A percentile compares a stretch with the other conserved stretches of the same genome.
Conservation (phyloP, 35 echinoderm and acorn worm genomes). For the Apostichopus californicus region DNA sequence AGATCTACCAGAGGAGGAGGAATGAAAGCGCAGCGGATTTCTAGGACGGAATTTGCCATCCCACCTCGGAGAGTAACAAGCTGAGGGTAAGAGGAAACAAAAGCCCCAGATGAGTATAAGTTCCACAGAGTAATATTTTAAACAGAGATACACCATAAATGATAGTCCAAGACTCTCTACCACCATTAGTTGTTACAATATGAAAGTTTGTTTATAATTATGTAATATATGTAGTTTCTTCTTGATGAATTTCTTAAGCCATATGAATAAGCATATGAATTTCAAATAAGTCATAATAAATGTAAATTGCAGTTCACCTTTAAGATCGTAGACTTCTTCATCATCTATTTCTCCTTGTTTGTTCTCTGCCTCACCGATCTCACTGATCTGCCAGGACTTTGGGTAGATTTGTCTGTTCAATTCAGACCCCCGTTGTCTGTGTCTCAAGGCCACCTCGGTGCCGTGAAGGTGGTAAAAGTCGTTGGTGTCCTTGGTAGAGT, state of each 20-base stretch:
- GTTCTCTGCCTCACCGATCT: neutral
- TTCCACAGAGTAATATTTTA: no score
- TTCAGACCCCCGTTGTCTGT: neutral
- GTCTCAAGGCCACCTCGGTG: neutral
- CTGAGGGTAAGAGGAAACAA: neutral
- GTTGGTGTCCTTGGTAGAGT: conserved; percentile 32
- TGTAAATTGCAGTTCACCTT: neutral
- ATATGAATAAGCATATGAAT: no score
- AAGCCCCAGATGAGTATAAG: no score
- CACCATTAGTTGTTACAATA: no score
- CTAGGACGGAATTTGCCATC: conserved; percentile 20
- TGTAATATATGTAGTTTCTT: no score
- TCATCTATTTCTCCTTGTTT: neutral
- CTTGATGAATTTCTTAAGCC: no score
- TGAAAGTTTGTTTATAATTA: no score
- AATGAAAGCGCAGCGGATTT: conserved; percentile 21
- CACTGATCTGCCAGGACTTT: conserved; percentile 39
- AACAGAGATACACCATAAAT: no score
- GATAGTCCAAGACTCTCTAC: no score
- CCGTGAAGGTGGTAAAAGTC: conserved; percentile 9
- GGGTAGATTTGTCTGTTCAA: conserved; percentile 32
- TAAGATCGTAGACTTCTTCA: conserved; percentile 11
- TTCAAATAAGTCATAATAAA: no score
- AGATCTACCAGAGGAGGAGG: neutral
- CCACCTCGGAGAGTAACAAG: conserved; percentile 36